Evolutionary conservation across 2,113 vertebrate genomes (phyloP), one percentile per base, ranked within the genome.

Genomic region (Nothoprocta perdicaria): DNA sequence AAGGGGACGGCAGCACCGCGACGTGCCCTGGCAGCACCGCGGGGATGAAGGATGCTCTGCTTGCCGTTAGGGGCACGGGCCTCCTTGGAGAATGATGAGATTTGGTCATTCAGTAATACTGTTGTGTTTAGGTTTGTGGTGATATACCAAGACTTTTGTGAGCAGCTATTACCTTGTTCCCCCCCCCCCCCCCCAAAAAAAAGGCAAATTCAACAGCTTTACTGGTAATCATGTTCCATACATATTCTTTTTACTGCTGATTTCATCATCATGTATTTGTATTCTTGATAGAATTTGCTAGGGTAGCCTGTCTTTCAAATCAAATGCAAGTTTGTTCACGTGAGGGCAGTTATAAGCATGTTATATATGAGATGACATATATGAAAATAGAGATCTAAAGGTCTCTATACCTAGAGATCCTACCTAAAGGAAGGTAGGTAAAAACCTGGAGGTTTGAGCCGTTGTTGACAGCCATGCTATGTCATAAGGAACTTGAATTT

Each of bases 1-100:
- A 57, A 83, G 83, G 82, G 91, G 82, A 45, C 57, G 67, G 15
- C 7, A 9, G 80, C 90, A 94, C 95, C 92, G 62, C 50, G 43
- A 29, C 85, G 27, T 35, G 24, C 50, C 88, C 1, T 90, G 89
- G 26, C 74, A 84, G 68, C 71, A 6, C 48, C 31, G 40, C 57
- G 73, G 74, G 41, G 48, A 14, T 52, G 29, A 85, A 63, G 72
- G 55, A 83, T 67, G 73, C 35, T 26, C 80, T 75, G 67, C 67
- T 82, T 15, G 5, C 2, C 41, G 58, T 10, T 15, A 13, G 7
- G 63, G 62, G 35, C 88, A 40, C n/a, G 82, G 69, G 19, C 14
- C 50, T 45, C 17, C 16, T 52, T 16, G 3, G 76, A 45, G 9
- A 67, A 55, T 15, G 13, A 18, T 2, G 19, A 26, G 11, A 80